Evolutionary conservation across 2,888 invertebrate species (phyloP), one percentile per base, ranked within the genome.

Genomic region (Cephus pygmeus): DNA sequence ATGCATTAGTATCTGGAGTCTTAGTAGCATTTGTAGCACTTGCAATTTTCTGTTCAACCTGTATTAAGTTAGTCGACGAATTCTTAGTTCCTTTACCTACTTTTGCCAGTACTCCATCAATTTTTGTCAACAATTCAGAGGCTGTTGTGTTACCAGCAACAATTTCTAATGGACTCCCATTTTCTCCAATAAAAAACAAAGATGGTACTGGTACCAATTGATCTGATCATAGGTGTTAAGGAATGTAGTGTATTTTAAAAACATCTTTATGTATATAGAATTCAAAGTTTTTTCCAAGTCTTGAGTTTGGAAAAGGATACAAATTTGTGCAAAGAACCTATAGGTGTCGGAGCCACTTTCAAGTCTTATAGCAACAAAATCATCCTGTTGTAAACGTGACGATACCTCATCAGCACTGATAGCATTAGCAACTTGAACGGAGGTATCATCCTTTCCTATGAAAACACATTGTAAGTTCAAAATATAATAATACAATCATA

Each of bases 141-240:
- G 93, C 91, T 34, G 94, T 92, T 3, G 94, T 92, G 85, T 91
- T 93, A 87, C 95, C 95, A 6, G 94, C 95, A 23, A 97, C 94
- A 76, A 98, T 95, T 90, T 97, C 97, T 76, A 98, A 87, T 0
- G 98, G 96, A 0, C 94, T 93, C 0, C 98, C 98, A 87, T 95
- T 95, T 77, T 95, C 93, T 0, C 96, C 97, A 89, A 98, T 98
- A 88, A 98, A 97, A 92, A 96, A 98, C 76, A 97, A 91, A 0
- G 97, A 97, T 1, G 98, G 98, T 11, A 96, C 94, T 0, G 95
- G 95, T 23, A 95, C 95, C 84, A 95, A 92, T 91, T 95, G 95
- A 91, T 96, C 96, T 96, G 81, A 36, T 83, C 74, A 30, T 75
- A 30, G 30, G 30, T 15, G 69, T 79, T 76, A 78, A 76, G 78